Conservation (phyloP, 2,113 vertebrate species). For the Bubo scandiacus region DNA sequence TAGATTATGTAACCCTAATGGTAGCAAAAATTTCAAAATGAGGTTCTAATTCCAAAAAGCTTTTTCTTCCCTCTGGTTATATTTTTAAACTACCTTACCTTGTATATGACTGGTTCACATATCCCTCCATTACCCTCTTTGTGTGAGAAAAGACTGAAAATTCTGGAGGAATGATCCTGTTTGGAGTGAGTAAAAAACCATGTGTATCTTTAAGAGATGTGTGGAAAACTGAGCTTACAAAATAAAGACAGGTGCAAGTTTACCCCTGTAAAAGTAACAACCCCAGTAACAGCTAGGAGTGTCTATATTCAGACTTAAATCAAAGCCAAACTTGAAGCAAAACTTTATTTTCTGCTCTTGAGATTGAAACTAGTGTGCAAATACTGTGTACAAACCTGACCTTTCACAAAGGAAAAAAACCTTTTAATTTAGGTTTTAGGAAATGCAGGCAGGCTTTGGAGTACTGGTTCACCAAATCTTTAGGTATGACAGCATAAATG, state of each 20-base stretch:
- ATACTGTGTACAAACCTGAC: not conserved
- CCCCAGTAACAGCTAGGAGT: not conserved
- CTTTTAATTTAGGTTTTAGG: not conserved
- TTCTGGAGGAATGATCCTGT: not conserved
- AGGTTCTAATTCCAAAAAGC: not conserved
- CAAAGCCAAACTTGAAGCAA: not conserved
- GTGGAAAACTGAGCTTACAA: not conserved
- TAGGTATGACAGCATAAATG: not conserved
- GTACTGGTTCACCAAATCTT: not conserved
- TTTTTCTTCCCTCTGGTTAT: rapidly evolving
- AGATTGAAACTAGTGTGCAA: not conserved
- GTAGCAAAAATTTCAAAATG: not conserved
- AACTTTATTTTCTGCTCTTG: not conserved
- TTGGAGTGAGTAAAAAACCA: not conserved
- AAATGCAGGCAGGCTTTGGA: not conserved
- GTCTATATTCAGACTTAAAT: not conserved
- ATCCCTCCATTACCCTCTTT: not conserved
- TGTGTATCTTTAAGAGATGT: not conserved
- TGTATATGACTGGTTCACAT: not conserved
- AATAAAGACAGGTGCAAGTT: not conserved
- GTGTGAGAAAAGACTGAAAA: not conserved
- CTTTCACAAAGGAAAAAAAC: not conserved
- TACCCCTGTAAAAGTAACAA: not conserved
- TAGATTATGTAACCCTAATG: not conserved
- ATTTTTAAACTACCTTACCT: not conserved